phyloP scores from a whole-genome alignment of 2,113 vertebrate species.

The Vulpes vulpes region DNA sequence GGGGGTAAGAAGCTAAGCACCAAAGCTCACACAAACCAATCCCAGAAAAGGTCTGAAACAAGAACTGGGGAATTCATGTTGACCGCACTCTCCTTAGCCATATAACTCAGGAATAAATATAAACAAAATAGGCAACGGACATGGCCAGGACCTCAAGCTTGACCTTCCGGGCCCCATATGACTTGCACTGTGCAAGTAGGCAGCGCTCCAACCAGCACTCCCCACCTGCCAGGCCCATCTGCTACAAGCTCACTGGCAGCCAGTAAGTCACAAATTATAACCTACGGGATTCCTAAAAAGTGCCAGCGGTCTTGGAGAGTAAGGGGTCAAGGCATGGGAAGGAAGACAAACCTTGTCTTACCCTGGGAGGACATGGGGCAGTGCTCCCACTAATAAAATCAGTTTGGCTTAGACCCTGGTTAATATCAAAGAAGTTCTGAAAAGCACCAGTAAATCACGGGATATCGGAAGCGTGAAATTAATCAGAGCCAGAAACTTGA shows the following conservation, averaged over 20 bases:
- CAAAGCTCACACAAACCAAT: not conserved
- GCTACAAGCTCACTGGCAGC: slow-evolving; percentile 17
- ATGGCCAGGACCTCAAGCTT: not conserved
- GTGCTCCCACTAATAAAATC: not conserved
- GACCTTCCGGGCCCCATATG: slow-evolving; percentile 53
- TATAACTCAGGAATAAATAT: not conserved
- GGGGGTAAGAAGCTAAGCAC: not conserved
- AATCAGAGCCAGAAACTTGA: slow-evolving; percentile 39
- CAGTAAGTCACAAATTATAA: slow-evolving; percentile 65
- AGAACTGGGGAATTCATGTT: not conserved
- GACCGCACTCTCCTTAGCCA: not conserved
- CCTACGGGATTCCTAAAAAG: slow-evolving; percentile 47
- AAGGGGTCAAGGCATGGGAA: not conserved
- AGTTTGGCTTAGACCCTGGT: not conserved
- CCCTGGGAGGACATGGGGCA: not conserved
- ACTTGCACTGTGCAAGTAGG: not conserved
- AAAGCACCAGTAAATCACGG: not conserved
- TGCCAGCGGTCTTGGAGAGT: not conserved
- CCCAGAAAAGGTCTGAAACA: not conserved
- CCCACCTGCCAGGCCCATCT: slow-evolving; percentile 70
- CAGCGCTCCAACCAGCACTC: not conserved
- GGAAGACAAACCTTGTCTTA: not conserved
- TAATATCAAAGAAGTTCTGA: not conserved
- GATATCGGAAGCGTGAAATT: not conserved
- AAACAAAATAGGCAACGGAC: not conserved